Percentiles rank a stretch among this genome's conserved stretches.
phyloP scores from a whole-genome alignment of 2,797 vertebrate species.

The Falco berigora region DNA sequence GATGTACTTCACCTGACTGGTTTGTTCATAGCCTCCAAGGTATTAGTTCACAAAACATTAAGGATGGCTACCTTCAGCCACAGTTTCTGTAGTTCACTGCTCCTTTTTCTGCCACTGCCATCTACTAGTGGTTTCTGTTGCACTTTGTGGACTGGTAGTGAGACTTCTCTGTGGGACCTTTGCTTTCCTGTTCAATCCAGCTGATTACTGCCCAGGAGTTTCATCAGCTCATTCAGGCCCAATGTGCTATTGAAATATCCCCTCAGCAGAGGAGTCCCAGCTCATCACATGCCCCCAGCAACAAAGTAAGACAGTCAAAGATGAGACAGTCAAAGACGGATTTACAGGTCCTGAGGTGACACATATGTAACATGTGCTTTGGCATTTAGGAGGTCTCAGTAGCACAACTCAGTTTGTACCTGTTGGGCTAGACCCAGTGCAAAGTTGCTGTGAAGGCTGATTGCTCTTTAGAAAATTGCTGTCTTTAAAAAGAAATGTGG shows the following conservation, averaged over 20 bases:
- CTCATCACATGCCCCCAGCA: not conserved
- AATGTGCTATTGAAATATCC: not conserved
- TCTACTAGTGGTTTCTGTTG: not conserved
- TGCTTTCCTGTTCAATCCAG: not conserved
- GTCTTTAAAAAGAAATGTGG: not conserved
- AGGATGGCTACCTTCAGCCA: not conserved
- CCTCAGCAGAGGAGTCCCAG: not conserved
- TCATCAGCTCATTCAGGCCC: not conserved
- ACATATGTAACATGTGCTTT: not conserved
- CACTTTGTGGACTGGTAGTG: not conserved
- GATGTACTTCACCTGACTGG: rapidly evolving
- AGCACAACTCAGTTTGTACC: not conserved
- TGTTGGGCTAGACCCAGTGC: not conserved
- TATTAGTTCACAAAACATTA: not conserved
- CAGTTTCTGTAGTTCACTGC: not conserved
- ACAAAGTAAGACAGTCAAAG: not conserved
- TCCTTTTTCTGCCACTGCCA: not conserved
- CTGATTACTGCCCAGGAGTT: not conserved
- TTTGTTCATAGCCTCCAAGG: not conserved
- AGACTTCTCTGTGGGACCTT: not conserved
- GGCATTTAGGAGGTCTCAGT: not conserved
- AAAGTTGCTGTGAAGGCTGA: not conserved
- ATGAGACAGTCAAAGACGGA: not conserved
- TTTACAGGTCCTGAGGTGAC: not conserved
- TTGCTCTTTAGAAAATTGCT: not conserved